A percentile compares a stretch with the other conserved stretches of the same genome.
phyloP scores from a whole-genome alignment of 2,113 vertebrate species.

The Ciconia maguari region DNA sequence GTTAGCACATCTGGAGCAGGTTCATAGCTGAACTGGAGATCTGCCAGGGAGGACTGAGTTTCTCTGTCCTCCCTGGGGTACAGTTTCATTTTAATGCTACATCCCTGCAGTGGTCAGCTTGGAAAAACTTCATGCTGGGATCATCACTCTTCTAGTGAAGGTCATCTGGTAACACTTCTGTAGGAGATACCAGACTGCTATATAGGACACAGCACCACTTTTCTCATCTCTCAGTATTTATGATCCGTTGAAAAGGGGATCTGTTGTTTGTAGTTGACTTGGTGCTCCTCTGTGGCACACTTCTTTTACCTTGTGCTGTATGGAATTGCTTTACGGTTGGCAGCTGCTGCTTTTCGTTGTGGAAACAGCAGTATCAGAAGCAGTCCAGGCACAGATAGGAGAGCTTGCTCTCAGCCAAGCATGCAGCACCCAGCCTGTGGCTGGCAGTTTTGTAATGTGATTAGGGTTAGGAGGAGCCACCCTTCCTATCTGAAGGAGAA shows the following conservation, averaged over 20 bases:
- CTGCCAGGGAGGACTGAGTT: background rate
- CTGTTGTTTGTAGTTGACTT: rapidly evolving
- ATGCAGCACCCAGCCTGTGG: background rate
- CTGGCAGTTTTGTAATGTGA: background rate
- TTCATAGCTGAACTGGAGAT: background rate
- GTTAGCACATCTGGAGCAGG: background rate
- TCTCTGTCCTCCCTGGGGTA: background rate
- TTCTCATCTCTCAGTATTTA: background rate
- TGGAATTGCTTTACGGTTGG: background rate
- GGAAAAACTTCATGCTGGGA: background rate
- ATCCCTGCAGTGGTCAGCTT: background rate
- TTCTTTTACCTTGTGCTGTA: rapidly evolving
- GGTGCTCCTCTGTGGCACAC: rapidly evolving
- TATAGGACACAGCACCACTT: rapidly evolving
- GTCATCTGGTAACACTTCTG: background rate
- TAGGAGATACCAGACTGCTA: background rate
- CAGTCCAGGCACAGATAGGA: background rate
- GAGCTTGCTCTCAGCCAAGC: rapidly evolving
- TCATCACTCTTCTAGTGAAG: background rate
- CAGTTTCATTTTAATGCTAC: background rate
- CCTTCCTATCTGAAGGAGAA: background rate
- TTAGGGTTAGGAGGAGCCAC: background rate
- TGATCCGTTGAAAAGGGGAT: background rate
- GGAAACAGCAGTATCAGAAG: background rate
- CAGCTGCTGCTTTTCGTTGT: background rate